phyloP scores from a whole-genome alignment of 1,140 invertebrate genomes.

The Drosophila tani region DNA sequence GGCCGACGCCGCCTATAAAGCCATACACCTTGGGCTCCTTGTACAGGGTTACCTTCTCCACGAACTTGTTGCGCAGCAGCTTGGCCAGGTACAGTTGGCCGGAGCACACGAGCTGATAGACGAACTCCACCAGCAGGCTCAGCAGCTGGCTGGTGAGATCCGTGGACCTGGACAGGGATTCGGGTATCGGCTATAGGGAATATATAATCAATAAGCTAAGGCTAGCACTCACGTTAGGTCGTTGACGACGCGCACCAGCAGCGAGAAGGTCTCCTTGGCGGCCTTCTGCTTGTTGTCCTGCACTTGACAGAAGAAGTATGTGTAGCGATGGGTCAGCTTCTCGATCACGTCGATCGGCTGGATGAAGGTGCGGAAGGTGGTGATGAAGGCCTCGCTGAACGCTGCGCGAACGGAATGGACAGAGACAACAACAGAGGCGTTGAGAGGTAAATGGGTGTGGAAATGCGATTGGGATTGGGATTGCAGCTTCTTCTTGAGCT shows the following conservation, averaged over 20 bases:
- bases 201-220: background rate
- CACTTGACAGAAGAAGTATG: conserved; percentile 91
- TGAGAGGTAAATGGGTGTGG: conserved; percentile 36
- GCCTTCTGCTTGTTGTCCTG: conserved; percentile 91
- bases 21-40: conserved; percentile 68
- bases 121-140: conserved; percentile 94
- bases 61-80: conserved; percentile 94
- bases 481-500: conserved; percentile 18
- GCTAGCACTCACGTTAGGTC: conserved; percentile 93
- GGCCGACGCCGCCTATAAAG: background rate
- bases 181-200: background rate
- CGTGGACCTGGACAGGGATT: conserved; percentile 87
- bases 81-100: conserved; percentile 95
- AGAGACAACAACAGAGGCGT: conserved; percentile 55
- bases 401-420: conserved; percentile 64
- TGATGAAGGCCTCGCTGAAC: conserved; percentile 98
- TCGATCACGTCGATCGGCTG: conserved; percentile 94
- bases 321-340: conserved; percentile 92
- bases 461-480: conserved; percentile 20
- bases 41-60: conserved; percentile 89
- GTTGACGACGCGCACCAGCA: conserved; percentile 96
- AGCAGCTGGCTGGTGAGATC: conserved; percentile 92
- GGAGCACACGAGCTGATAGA: conserved; percentile 94
- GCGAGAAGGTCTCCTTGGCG: conserved; percentile 93
- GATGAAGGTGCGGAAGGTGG: conserved; percentile 98